These are phyloP conservation scores for Tenthredo distinguenda DNA, from an alignment of 2,888 invertebrate species.

Conservation along the genomic window DNA sequence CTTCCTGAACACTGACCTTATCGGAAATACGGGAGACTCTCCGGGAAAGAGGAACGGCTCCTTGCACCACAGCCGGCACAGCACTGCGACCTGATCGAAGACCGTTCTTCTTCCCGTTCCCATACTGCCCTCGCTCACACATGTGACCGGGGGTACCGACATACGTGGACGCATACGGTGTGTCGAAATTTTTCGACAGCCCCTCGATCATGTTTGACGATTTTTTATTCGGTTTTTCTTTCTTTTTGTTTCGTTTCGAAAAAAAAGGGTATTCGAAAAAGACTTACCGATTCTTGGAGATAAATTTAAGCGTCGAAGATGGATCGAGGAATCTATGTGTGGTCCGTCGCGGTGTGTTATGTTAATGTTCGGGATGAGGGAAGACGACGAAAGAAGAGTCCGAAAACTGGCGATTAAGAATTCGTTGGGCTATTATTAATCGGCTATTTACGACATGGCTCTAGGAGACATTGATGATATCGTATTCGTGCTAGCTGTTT, in stretches of 20 bases:
- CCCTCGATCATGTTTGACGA: too few species aligned
- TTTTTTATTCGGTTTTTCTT: too few species aligned
- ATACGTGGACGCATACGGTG: too few species aligned
- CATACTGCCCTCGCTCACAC: constrained; percentile 10
- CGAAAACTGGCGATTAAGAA: neutral
- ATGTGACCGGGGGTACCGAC: neutral
- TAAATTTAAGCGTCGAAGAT: neutral
- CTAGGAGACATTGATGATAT: neutral
- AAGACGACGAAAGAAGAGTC: neutral
- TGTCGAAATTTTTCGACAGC: too few species aligned
- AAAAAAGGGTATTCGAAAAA: too few species aligned
- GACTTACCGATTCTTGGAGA: too few species aligned
- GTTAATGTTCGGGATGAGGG: neutral
- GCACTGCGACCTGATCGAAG: constrained; percentile 33
- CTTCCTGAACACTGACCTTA: neutral
- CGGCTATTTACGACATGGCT: constrained; percentile 11
- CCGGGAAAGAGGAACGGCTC: neutral
- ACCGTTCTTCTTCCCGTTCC: neutral
- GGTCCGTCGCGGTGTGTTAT: neutral
- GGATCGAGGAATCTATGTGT: neutral
- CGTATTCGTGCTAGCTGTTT: neutral
- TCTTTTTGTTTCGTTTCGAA: too few species aligned
- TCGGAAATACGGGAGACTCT: neutral
- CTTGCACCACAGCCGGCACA: constrained; percentile 42
- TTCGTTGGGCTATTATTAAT: constrained; percentile 24